Conservation (phyloP, 2,113 vertebrate genomes). For the Crocuta crocuta region DNA sequence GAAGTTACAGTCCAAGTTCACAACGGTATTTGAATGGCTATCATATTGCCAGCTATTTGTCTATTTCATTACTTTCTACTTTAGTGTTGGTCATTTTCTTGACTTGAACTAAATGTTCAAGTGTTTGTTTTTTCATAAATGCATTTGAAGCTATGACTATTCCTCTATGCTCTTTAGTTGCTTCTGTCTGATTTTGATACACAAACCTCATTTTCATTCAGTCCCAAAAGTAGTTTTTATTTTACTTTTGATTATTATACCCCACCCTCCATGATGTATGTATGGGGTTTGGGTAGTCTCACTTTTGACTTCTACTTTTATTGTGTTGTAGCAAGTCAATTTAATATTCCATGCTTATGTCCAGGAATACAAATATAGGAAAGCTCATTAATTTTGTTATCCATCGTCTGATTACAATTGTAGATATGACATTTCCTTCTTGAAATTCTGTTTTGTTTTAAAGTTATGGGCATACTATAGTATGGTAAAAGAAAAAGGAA, state of each 20-base stretch:
- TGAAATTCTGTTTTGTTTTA: background rate
- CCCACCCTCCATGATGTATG: background rate
- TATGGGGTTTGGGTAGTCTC: background rate
- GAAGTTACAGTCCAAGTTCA: background rate
- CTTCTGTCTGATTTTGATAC: background rate
- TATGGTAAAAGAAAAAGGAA: background rate
- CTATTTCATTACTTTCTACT: background rate
- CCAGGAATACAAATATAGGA: too few relatives aligned
- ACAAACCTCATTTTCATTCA: background rate
- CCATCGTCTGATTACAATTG: background rate
- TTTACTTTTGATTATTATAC: background rate
- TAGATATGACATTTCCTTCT: background rate
- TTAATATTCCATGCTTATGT: too few relatives aligned
- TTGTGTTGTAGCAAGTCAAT: background rate
- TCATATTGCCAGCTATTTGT: background rate
- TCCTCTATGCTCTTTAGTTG: background rate
- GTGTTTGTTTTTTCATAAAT: background rate
- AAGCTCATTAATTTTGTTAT: background rate
- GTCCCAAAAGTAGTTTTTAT: background rate
- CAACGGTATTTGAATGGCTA: background rate
- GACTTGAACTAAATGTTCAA: too few relatives aligned
- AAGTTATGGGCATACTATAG: background rate
- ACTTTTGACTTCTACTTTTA: background rate
- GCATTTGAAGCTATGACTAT: background rate
- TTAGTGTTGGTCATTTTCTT: background rate